Conservation (phyloP, 2,797 vertebrate species). For the Echiichthys vipera region DNA sequence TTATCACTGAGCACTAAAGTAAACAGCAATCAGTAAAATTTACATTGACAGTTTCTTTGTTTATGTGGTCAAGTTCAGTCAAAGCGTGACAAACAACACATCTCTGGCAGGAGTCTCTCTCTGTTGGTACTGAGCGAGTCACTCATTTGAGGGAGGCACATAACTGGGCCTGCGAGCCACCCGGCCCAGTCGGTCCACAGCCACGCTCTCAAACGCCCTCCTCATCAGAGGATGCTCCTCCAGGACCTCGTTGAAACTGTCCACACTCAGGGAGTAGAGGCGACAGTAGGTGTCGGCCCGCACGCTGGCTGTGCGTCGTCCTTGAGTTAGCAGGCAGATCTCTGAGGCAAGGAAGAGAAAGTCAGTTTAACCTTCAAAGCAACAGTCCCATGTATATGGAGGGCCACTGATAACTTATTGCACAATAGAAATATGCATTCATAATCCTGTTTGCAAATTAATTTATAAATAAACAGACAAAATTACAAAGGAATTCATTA, state of each 20-base stretch:
- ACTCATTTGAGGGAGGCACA: slow-evolving; percentile 43
- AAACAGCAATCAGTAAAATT: slow-evolving; percentile 10
- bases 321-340: slow-evolving; percentile 94
- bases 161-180: slow-evolving; percentile 81
- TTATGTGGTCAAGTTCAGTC: slow-evolving; percentile 19
- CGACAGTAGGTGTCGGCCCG: slow-evolving; percentile 94
- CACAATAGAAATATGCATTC: no score
- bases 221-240: slow-evolving; percentile 98
- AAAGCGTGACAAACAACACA: slow-evolving; percentile 4
- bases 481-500: no score
- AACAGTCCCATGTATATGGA: background rate
- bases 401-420: no score
- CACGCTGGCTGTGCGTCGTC: slow-evolving; percentile 92
- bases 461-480: no score
- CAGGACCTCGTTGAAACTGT: slow-evolving; percentile 95
- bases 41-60: slow-evolving; percentile 23
- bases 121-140: slow-evolving; percentile 1
- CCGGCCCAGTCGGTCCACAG: slow-evolving; percentile 91
- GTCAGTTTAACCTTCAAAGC: background rate
- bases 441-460: no score
- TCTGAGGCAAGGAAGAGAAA: slow-evolving; percentile 78
- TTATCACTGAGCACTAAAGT: slow-evolving; percentile 7
- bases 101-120: slow-evolving; percentile 25
- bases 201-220: slow-evolving; percentile 93
- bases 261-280: slow-evolving; percentile 94